These are phyloP conservation scores for Pleuronectes platessa DNA, from an alignment of 2,113 vertebrate species.

Conservation along the genomic window DNA sequence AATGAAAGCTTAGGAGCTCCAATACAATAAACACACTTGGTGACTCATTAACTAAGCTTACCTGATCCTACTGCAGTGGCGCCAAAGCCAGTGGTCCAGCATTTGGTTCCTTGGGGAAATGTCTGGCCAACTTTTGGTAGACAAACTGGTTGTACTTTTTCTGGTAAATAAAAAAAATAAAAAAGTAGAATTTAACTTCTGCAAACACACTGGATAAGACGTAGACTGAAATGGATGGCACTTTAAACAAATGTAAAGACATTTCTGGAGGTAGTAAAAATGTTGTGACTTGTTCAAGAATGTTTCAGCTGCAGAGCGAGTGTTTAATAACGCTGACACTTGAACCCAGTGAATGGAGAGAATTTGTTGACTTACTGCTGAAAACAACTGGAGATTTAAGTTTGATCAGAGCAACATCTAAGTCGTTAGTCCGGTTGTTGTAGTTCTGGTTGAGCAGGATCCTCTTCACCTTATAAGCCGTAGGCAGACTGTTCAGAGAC, in stretches of 20 bases:
- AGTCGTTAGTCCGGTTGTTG: constrained; percentile 79
- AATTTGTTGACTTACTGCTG: constrained; percentile 77
- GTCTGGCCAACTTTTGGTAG: constrained; percentile 84
- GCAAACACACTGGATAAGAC: neutral
- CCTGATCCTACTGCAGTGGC: constrained; percentile 67
- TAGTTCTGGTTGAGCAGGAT: constrained; percentile 89
- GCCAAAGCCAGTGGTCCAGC: constrained; percentile 93
- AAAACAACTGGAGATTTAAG: constrained; percentile 81
- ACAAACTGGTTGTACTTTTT: constrained; percentile 87
- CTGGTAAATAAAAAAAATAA: constrained; percentile 71
- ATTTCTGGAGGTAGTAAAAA: no score
- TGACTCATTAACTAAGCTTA: constrained; percentile 31
- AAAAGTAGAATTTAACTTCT: neutral
- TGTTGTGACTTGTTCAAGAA: no score
- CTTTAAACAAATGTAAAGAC: neutral
- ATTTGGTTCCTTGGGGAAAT: constrained; percentile 78
- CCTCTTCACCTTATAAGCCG: constrained; percentile 75
- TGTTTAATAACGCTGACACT: neutral
- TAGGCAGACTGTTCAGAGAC: constrained; percentile 72
- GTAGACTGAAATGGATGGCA: no score
- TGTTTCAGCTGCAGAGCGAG: no score
- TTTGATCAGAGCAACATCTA: constrained; percentile 88
- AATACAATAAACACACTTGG: neutral
- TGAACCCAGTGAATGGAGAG: neutral
- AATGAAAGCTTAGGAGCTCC: neutral